Base-by-base conservation (phyloP, 2,113 vertebrate genomes). In the Cyprinodon brontotheroides region DNA sequence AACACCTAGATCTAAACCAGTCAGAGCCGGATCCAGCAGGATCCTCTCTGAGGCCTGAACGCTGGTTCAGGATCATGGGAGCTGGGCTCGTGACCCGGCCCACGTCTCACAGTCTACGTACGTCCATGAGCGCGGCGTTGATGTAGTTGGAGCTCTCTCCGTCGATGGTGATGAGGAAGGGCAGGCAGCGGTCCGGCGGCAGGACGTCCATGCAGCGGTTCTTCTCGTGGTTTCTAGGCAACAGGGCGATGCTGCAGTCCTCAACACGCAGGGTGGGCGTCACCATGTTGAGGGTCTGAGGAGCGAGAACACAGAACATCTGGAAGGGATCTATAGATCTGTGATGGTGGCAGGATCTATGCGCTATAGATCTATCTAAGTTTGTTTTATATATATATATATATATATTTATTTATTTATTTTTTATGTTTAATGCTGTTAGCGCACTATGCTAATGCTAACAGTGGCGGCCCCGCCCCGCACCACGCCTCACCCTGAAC, bases 81-180 rank as follows among this genome's bases (percentile, higher is more conserved):
- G 62, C 37, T 64, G 38, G 29, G 29, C 29, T 29, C 9, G 41
- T 41, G 41, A 41, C 41, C 41, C 9, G 41, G 4, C 41, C 9
- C 41, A 41, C 41, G 41, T 41, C 41, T 41, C 41, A 41, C 41
- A 41, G 41, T 41, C 41, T 13, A 48, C 70, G 3, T 93, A 99
- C 98, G 48, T 99, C 98, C 97, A 99, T 99, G 81, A 99, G 95
- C 0, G 98, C 98, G 0, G 98, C 98, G 20, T 99, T 99, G 92
- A 99, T 97, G 94, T 99, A 99, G 93, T 99, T 99, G 93, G 97
- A 99, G 89, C 97, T 99, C 90, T 99, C 98, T 3, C 98, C 98
- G 2, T 99, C 98, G 41, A 99, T 98, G 70, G 98, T 99, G 92
- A 99, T 99, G 78, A 99, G 97, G 89, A 99, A 99, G 15, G 98